phyloP scores from a whole-genome alignment of 1,140 invertebrate species.

The Nasonia longicornis region DNA sequence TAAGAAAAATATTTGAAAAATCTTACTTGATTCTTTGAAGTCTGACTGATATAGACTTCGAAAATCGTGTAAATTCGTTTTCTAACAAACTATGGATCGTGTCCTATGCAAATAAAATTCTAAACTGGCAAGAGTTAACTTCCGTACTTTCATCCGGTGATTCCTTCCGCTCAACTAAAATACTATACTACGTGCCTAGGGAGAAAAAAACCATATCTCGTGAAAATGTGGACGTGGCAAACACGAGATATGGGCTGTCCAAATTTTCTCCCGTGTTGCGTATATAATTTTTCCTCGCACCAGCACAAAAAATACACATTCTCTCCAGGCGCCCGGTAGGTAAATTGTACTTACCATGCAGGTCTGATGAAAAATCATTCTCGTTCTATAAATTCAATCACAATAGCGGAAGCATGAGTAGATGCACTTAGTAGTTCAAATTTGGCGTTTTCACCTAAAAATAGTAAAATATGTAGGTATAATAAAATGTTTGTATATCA shows the following conservation, averaged over 20 bases:
- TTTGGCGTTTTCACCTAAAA: constrained; percentile 38
- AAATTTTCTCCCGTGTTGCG: no score
- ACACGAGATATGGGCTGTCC: no score
- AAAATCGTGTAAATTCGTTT: background rate
- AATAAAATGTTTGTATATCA: background rate
- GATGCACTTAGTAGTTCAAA: constrained; percentile 32
- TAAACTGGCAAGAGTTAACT: constrained; percentile 34
- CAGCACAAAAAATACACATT: no score
- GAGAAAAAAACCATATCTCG: no score
- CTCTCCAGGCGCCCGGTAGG: no score
- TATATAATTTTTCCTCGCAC: no score
- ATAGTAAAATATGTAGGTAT: background rate
- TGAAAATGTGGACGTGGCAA: no score
- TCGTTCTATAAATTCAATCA: background rate
- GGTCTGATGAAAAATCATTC: constrained; percentile 10
- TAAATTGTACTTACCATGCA: no score
- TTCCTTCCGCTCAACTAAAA: background rate
- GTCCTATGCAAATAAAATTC: background rate
- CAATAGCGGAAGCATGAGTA: background rate
- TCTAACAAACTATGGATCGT: background rate
- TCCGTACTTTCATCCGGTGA: constrained; percentile 14
- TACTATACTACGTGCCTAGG: no score
- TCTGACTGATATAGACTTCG: background rate
- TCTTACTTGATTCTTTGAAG: no score
- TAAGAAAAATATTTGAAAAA: background rate